Percentiles rank a stretch among this genome's conserved stretches.
phyloP scores from a whole-genome alignment of 2,888 invertebrate species.

The Metopia argyrocephala region DNA sequence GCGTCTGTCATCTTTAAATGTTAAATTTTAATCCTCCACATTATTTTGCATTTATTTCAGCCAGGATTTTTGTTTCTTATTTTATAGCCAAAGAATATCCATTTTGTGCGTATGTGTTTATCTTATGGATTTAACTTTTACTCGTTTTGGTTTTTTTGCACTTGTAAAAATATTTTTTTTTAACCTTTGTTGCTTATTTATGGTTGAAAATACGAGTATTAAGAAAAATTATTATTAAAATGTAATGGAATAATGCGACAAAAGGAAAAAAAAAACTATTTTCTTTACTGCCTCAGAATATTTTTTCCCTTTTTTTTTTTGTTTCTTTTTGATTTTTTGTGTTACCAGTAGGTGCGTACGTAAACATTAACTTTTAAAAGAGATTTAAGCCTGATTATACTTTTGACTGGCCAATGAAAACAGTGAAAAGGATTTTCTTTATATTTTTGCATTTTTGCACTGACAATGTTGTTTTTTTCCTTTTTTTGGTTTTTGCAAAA shows the following conservation, averaged over 20 bases:
- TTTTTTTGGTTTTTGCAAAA: constrained; percentile 43
- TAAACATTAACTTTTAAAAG: constrained; percentile 79
- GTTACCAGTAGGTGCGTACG: constrained; percentile 74
- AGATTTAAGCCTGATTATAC: constrained; percentile 78
- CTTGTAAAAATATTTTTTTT: constrained; percentile 77
- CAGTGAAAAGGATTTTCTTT: constrained; percentile 24
- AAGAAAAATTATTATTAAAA: too few relatives aligned
- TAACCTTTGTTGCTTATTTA: constrained; percentile 63
- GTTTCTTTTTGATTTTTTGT: constrained; percentile 18
- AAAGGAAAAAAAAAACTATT: too few relatives aligned
- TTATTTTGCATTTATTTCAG: constrained; percentile 50
- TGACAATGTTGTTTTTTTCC: constrained; percentile 28
- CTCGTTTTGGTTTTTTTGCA: too few relatives aligned
- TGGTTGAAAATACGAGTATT: constrained; percentile 37
- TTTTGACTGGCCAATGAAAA: constrained; percentile 65
- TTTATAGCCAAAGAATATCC: background rate
- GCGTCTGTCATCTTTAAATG: constrained; percentile 25
- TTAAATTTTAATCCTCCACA: constrained; percentile 33
- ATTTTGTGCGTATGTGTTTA: background rate
- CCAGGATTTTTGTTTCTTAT: constrained; percentile 29
- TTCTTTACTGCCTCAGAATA: too few relatives aligned
- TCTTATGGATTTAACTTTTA: too few relatives aligned
- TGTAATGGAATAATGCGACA: too few relatives aligned
- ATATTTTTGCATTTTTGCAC: constrained; percentile 32
- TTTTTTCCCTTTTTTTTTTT: constrained; percentile 23